Base-by-base conservation (phyloP, 2,888 invertebrate species). In the Allophyes oxyacanthae region DNA sequence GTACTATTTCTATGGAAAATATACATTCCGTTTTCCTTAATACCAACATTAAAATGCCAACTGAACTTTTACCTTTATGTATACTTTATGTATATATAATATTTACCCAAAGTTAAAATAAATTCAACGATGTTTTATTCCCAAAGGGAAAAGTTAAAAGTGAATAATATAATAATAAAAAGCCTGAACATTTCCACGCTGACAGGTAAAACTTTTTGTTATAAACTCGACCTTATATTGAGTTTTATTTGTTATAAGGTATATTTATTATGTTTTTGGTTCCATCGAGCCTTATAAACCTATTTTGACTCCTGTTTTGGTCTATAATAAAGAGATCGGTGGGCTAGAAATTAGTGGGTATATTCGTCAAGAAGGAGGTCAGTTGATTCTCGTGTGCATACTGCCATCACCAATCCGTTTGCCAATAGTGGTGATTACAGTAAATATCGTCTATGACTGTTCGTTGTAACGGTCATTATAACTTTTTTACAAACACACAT, bases 151-250 rank as follows among this genome's bases (percentile, higher is more conserved):
- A 73, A 72, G 63, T 70, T 56, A 46, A 64, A 73, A 64, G 59
- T 64, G 59, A 60, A 70, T 70, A 70, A 69, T 69, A 69, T 51
- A 69, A 59, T 73, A 63, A 69, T 73, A 73, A 73, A 62, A 70
- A 42, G 40, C 55, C 53, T 28, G 26, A 56, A 50, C 43, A 45
- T 59, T 59, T 53, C 42, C 9, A 48, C 46, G 58, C 38, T 44
- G 51, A 42, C 55, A 56, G 63, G 48, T 68, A 53, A 51, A 73
- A 58, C 36, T 63, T 72, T 72, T 61, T 60, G 40, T 28, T 50
- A 50, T 26, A 41, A 68, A 60, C 45, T 48, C 40, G 11, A 59
- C 20, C 46, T 54, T 51, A 40, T 66, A 51, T 72, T 65, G 64
- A 44, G 72, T 66, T 67, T 71, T 65, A 42, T 67, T 66, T 50